Evolutionary conservation across 2,888 invertebrate genomes (phyloP).

Genomic region (Conistra vaccinii): DNA sequence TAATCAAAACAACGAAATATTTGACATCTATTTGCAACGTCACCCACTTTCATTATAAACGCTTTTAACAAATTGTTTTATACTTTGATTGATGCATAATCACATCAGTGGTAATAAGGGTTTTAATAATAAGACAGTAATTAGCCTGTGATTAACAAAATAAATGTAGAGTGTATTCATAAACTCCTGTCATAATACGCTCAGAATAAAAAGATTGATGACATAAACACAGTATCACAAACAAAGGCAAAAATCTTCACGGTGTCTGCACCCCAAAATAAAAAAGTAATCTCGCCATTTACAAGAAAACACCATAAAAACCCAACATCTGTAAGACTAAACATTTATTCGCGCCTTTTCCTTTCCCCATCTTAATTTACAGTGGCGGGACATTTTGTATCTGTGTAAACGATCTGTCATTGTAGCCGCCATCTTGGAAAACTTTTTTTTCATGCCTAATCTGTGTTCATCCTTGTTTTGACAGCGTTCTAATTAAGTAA

Average conservation of each 20-base stretch:
- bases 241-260: conserved; percentile 35
- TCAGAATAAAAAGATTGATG: conserved; percentile 45
- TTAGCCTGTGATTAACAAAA: not conserved
- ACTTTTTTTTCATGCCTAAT: conserved; percentile 78
- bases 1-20: too few species aligned
- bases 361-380: conserved; percentile 68
- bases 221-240: conserved; percentile 45
- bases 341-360: conserved; percentile 66
- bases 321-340: conserved; percentile 62
- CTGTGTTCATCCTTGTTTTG: conserved; percentile 73
- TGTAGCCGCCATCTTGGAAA: conserved; percentile 73
- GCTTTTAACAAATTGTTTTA: not conserved
- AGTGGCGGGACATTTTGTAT: conserved; percentile 84
- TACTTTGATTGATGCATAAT: not conserved
- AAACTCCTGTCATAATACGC: conserved; percentile 15
- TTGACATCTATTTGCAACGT: too few species aligned
- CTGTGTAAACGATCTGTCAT: conserved; percentile 88
- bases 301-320: conserved; percentile 56
- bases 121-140: not conserved
- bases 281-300: conserved; percentile 58
- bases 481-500: conserved; percentile 70
- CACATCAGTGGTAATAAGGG: not conserved
- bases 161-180: not conserved
- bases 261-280: conserved; percentile 36
- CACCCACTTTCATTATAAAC: too few species aligned